Percentiles rank a stretch among this genome's conserved stretches.
Evolutionary conservation across 2,888 invertebrate species (phyloP).

Genomic region (Agrilus cyanescens): DNA sequence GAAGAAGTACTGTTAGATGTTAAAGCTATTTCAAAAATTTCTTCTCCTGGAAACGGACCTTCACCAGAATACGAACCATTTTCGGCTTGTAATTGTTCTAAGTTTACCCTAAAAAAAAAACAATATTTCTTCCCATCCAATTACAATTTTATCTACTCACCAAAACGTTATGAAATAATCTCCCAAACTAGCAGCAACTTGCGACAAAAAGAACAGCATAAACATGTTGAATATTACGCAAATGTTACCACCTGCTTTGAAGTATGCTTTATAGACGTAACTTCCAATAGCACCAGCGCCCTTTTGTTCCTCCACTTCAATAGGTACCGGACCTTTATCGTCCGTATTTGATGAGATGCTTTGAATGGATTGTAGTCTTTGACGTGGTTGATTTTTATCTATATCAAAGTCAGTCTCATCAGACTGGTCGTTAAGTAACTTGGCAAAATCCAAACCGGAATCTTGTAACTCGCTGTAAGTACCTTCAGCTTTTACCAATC

Average conservation of each 20-base stretch:
- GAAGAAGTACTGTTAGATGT: too few relatives aligned
- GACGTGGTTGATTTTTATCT: constrained; percentile 12
- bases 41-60: too few relatives aligned
- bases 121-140: background rate
- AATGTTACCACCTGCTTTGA: constrained; percentile 61
- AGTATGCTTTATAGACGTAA: constrained; percentile 56
- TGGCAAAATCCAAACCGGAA: constrained; percentile 66
- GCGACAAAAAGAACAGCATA: constrained; percentile 53
- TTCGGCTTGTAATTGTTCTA: constrained; percentile 16
- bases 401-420: constrained; percentile 32
- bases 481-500: constrained; percentile 46
- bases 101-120: constrained; percentile 20
- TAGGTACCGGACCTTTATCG: constrained; percentile 27
- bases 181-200: constrained; percentile 62
- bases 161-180: constrained; percentile 76
- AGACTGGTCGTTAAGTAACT: constrained; percentile 45
- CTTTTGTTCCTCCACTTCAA: constrained; percentile 46
- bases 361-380: constrained; percentile 43
- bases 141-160: constrained; percentile 34
- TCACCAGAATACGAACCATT: background rate
- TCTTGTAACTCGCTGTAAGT: constrained; percentile 60
- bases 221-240: constrained; percentile 49
- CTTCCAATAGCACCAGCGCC: constrained; percentile 44
- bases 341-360: constrained; percentile 36
- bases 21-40: too few relatives aligned